Percentiles rank a stretch among this genome's conserved stretches.
Conservation (phyloP, 2,797 vertebrate species). For the Heteromormyrus szaboi region DNA sequence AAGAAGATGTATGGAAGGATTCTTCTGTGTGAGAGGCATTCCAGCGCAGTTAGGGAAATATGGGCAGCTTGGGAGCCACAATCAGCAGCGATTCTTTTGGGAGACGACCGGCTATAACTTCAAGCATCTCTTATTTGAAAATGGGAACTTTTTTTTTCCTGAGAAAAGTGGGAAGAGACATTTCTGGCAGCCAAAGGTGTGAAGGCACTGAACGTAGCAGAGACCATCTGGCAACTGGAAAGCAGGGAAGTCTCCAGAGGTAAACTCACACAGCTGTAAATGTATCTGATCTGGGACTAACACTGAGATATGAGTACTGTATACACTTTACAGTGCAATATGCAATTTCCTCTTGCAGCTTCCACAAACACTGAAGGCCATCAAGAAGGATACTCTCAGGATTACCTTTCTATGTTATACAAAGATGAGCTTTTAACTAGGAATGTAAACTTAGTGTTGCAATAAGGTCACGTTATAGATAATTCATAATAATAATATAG, state of each 20-base stretch:
- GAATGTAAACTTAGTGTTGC: not conserved
- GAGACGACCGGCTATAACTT: not conserved
- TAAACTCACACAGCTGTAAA: not conserved
- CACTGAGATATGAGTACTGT: not conserved
- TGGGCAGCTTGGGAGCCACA: not conserved
- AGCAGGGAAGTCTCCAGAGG: not conserved
- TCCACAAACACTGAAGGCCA: not conserved
- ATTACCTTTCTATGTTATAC: not conserved
- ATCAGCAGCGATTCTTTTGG: not conserved
- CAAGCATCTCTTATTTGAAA: slow-evolving; percentile 1
- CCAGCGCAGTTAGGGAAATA: not conserved
- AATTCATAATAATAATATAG: not conserved
- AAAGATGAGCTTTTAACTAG: not conserved
- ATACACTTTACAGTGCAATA: not conserved
- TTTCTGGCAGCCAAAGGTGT: not conserved
- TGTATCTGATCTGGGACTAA: not conserved
- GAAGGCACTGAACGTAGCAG: not conserved
- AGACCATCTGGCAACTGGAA: not conserved
- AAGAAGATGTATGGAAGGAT: not conserved
- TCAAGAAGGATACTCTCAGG: not conserved
- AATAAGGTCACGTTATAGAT: not conserved
- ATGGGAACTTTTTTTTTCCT: not conserved
- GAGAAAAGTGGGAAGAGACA: not conserved
- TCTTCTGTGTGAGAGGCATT: not conserved
- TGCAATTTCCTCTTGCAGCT: not conserved